phyloP scores from a whole-genome alignment of 2,797 vertebrate species.

The Brotula barbata region DNA sequence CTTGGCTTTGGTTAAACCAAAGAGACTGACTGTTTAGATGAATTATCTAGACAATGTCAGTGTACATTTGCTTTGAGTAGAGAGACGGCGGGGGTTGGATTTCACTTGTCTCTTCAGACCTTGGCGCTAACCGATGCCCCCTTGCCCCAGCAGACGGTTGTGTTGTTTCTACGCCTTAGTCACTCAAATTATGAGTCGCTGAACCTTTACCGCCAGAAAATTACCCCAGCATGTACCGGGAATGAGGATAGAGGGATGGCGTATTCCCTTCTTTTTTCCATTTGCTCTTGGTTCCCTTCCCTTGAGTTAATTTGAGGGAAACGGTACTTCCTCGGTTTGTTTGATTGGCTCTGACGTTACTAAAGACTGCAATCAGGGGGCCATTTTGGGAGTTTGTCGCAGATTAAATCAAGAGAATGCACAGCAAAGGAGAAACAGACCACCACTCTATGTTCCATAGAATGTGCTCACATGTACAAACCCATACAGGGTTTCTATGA shows the following conservation, averaged over 20 bases:
- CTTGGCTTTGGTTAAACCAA: conserved; percentile 70
- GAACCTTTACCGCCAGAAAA: conserved; percentile 84
- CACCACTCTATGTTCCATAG: conserved; percentile 57
- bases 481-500: conserved; percentile 59
- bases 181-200: conserved; percentile 84
- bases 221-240: conserved; percentile 75
- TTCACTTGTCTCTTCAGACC: conserved; percentile 76
- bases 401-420: conserved; percentile 82
- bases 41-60: conserved; percentile 83
- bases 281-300: conserved; percentile 65
- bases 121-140: conserved; percentile 74
- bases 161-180: conserved; percentile 81
- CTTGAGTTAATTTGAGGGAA: conserved; percentile 80
- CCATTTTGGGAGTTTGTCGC: conserved; percentile 78
- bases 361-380: conserved; percentile 85
- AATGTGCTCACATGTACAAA: conserved; percentile 53
- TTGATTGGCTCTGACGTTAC: conserved; percentile 84
- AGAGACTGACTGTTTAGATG: conserved; percentile 80
- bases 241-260: conserved; percentile 68
- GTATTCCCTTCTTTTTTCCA: conserved; percentile 67
- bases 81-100: conserved; percentile 70
- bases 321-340: conserved; percentile 76
- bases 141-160: conserved; percentile 60
- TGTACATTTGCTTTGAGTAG: conserved; percentile 74
- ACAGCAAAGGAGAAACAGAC: conserved; percentile 77